Conservation (phyloP, 2,888 invertebrate species). For the Dinocampus coccinellae region DNA sequence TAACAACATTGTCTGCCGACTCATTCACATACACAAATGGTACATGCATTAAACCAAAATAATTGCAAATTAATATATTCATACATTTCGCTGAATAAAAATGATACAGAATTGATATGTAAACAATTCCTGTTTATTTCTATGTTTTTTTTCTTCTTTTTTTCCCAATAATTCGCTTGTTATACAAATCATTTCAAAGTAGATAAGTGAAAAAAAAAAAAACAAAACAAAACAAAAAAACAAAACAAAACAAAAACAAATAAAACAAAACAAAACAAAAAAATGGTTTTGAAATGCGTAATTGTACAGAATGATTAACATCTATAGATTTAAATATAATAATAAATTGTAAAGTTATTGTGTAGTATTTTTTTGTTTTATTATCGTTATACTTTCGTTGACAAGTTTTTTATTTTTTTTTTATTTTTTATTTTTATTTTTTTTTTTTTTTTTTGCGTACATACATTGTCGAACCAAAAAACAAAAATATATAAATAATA, state of each 20-base stretch:
- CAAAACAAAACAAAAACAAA: too few species aligned
- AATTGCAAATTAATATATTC: constrained; percentile 58
- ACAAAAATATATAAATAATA: not conserved
- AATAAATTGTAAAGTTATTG: constrained; percentile 30
- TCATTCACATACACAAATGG: constrained; percentile 44
- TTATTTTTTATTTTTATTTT: too few species aligned
- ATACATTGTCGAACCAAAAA: not conserved
- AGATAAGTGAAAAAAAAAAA: not conserved
- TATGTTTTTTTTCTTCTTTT: not conserved
- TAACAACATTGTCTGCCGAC: constrained; percentile 36
- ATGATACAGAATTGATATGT: constrained; percentile 1
- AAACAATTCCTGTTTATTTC: not conserved
- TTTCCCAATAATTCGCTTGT: not conserved
- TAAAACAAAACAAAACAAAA: too few species aligned
- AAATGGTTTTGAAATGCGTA: constrained; percentile 15
- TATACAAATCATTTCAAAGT: constrained; percentile 26
- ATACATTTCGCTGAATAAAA: constrained; percentile 50
- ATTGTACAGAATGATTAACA: constrained; percentile 37
- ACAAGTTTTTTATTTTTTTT: constrained; percentile 2
- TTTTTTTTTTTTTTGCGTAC: constrained; percentile 10
- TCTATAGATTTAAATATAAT: constrained; percentile 27
- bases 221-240: not conserved
- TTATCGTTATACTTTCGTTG: constrained; percentile 27
- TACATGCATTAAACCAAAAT: constrained; percentile 53
- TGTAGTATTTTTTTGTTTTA: constrained; percentile 7